Evolutionary conservation across 2,888 invertebrate species (phyloP), one percentile per base, ranked within the genome.

Genomic region (Julus scandinavius): DNA sequence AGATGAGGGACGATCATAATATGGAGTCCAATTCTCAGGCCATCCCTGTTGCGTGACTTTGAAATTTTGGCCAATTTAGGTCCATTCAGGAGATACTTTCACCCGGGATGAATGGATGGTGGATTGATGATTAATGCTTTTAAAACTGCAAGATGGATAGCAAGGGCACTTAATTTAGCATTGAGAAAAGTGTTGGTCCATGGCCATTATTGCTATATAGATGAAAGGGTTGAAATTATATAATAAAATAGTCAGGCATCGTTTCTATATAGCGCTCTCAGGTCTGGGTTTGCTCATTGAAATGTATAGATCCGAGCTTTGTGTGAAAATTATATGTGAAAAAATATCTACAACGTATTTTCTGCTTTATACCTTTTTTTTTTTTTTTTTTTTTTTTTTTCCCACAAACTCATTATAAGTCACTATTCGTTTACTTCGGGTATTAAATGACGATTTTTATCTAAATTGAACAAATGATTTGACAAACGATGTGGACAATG

Each of bases 81-180:
- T 13, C 80, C 80, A 38, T 80, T 80, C 80, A 80, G 38, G 80
- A 80, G 80, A 40, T 29, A 38, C 80, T 80, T 29, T 80, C 80
- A 40, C 80, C 13, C 72, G 72, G 80, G 13, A 15, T 80, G 80
- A 72, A 80, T 80, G 80, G 38, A 80, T 72, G 72, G 4, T 80
- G 80, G 38, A 40, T 40, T 38, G 2, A 38, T 80, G 80, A 80
- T 80, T 80, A 80, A 80, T 80, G 80, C 80, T 80, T 72, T 38
- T 80, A 80, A 80, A 80, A 80, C 80, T 80, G 80, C 80, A 80
- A 80, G 80, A 80, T 80, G 38, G 80, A 80, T 80, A 29, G 80
- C 80, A 15, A 80, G 29, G 80, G 80, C 38, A 38, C 38, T 80
- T 80, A 80, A 80, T 80, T 80, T 80, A 15, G 80, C 38, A 80